These are phyloP conservation scores for Psittacula cyanocephala DNA, from an alignment of 2,113 vertebrate genomes.

Conservation along the genomic window DNA sequence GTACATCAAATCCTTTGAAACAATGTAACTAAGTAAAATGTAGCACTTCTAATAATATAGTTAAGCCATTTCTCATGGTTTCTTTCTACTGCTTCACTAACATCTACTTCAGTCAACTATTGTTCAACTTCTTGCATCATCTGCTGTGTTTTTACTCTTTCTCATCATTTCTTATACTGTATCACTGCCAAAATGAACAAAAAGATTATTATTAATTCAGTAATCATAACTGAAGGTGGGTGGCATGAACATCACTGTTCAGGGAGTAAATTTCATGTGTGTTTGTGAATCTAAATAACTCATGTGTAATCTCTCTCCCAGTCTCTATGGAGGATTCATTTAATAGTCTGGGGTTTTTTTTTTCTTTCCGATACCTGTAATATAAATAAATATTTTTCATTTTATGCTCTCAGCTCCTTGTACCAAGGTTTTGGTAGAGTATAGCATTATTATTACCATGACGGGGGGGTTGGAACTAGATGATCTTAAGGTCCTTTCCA, in stretches of 20 bases:
- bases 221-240: neutral
- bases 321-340: neutral
- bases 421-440: neutral
- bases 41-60: neutral
- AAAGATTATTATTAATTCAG: neutral
- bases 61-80: neutral
- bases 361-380: neutral
- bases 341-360: neutral
- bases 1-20: neutral
- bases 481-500: too few relatives aligned
- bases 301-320: neutral
- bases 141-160: neutral
- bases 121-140: neutral
- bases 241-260: neutral
- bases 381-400: neutral
- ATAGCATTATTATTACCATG: neutral
- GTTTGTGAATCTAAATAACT: neutral
- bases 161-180: neutral
- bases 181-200: neutral
- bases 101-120: neutral
- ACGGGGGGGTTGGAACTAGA: too few relatives aligned
- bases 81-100: neutral
- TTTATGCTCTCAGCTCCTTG: neutral
- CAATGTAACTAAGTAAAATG: neutral
- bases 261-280: neutral